A percentile compares a stretch with the other conserved stretches of the same genome.
Evolutionary conservation across 1,140 invertebrate genomes (phyloP).

Genomic region (Trachymyrmex septentrionalis): DNA sequence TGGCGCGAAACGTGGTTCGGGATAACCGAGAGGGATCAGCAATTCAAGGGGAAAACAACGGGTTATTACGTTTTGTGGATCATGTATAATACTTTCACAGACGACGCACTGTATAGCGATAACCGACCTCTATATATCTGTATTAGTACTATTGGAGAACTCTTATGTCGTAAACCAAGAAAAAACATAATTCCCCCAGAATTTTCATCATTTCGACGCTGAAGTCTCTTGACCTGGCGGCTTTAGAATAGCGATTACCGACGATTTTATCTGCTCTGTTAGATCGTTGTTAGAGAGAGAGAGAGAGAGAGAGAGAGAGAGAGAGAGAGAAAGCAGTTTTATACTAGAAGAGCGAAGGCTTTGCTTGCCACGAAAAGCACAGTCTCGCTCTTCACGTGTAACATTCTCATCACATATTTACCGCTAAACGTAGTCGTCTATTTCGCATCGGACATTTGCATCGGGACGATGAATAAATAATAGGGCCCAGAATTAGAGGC

Average conservation of each 20-base stretch:
- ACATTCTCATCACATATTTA: constrained; percentile 39
- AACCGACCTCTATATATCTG: background rate
- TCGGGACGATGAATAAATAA: constrained; percentile 22
- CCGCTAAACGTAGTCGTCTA: background rate
- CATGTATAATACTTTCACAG: constrained; percentile 22
- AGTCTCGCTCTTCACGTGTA: background rate
- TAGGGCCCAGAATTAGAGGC: background rate
- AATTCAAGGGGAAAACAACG: constrained; percentile 10
- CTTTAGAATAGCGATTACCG: background rate
- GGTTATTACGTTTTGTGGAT: constrained; percentile 32
- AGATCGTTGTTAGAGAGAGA: background rate
- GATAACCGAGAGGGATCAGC: constrained; percentile 56
- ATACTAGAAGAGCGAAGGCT: background rate
- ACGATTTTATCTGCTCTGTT: background rate
- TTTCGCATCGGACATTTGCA: constrained; percentile 4
- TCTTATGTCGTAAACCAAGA: background rate
- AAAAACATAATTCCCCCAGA: background rate
- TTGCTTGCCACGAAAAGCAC: background rate
- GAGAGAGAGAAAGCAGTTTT: background rate
- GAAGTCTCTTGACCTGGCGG: background rate
- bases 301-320: too few relatives aligned
- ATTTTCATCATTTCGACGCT: constrained; percentile 23
- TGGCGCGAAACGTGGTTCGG: constrained; percentile 61
- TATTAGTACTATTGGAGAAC: background rate
- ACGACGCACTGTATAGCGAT: background rate